Percentiles rank a stretch among this genome's conserved stretches.
Conservation (phyloP, 2,113 vertebrate genomes). For the Solenodon paradoxus region DNA sequence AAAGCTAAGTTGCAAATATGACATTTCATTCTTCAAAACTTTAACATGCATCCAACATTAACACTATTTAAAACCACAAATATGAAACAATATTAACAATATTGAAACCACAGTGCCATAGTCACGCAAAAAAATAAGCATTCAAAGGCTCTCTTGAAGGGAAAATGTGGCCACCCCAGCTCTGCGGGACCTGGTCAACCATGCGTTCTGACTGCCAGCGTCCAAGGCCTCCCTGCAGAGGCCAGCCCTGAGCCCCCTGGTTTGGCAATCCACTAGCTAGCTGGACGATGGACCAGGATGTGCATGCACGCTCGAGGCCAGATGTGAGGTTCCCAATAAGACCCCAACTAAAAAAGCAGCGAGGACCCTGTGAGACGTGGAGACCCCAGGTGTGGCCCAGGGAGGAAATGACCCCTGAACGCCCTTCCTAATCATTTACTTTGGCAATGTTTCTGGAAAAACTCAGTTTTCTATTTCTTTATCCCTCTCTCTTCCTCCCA, state of each 20-base stretch:
- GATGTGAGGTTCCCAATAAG: background rate
- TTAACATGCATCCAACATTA: background rate
- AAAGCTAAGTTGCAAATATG: background rate
- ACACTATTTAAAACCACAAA: slow-evolving; percentile 61
- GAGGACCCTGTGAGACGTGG: background rate
- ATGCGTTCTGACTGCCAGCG: background rate
- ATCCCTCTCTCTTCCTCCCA: background rate
- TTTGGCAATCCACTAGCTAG: background rate
- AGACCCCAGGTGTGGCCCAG: background rate
- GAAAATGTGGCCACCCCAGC: background rate
- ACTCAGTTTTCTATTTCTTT: background rate
- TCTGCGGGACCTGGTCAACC: background rate
- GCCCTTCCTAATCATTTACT: background rate
- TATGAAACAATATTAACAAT: no score
- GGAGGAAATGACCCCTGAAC: background rate
- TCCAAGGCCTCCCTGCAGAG: slow-evolving; percentile 20
- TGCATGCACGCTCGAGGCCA: background rate
- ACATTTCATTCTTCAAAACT: slow-evolving; percentile 19
- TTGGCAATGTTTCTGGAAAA: background rate
- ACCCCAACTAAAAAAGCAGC: background rate
- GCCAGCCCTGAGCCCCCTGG: background rate
- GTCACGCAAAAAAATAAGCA: slow-evolving; percentile 33
- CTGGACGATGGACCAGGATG: background rate
- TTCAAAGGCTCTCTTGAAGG: slow-evolving; percentile 37
- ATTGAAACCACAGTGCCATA: slow-evolving; percentile 67